Percentiles rank a stretch among this genome's conserved stretches.
These are phyloP conservation scores for Equus quagga DNA, from an alignment of 2,113 vertebrate genomes.

Conservation along the genomic window DNA sequence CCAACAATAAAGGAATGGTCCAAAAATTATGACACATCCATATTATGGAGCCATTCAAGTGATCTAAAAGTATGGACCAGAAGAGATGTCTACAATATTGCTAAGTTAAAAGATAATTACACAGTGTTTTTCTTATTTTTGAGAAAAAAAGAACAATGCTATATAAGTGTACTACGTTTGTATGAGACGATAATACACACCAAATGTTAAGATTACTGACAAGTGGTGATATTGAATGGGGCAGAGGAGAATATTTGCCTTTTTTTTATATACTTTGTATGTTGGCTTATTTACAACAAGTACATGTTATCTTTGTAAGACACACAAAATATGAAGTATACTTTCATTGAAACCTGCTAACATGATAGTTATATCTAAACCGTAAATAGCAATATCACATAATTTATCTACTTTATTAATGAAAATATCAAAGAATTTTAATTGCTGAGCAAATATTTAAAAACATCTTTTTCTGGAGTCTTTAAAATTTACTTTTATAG, in stretches of 20 bases:
- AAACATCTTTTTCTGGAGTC: not conserved
- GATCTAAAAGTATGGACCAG: not conserved
- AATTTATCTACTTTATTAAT: slow-evolving; percentile 30
- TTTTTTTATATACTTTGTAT: not conserved
- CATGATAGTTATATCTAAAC: not conserved
- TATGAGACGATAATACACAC: not conserved
- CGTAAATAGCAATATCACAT: not conserved
- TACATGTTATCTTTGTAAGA: not conserved
- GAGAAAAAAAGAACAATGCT: not conserved
- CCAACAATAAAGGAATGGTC: not conserved
- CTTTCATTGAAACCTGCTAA: not conserved
- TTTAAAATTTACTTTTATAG: not conserved
- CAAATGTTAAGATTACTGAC: not conserved
- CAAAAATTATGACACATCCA: not conserved
- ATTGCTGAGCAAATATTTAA: not conserved
- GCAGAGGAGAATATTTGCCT: not conserved
- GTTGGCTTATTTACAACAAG: not conserved
- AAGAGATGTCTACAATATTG: not conserved
- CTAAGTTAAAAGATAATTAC: not conserved
- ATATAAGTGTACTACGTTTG: not conserved
- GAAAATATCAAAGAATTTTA: slow-evolving; percentile 29
- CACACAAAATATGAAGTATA: not conserved
- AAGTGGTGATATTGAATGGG: not conserved
- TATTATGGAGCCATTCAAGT: not conserved
- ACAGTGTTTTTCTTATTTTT: not conserved